phyloP scores from a whole-genome alignment of 2,797 vertebrate genomes.

The Threskiornis aethiopicus region DNA sequence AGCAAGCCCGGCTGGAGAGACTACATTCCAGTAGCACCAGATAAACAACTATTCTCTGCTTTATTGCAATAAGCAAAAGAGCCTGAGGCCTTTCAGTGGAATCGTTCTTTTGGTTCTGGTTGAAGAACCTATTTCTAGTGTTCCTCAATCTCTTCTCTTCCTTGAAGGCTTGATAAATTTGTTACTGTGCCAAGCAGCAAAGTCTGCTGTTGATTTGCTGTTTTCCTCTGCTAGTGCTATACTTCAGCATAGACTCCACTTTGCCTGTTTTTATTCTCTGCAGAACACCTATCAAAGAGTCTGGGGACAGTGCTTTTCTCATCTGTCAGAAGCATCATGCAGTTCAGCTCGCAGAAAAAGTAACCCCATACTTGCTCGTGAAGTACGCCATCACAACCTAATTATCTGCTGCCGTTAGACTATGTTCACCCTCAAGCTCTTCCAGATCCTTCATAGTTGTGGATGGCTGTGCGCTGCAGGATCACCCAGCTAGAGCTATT shows the following conservation, averaged over 20 bases:
- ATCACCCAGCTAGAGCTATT: background rate
- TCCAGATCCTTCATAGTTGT: background rate
- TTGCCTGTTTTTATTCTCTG: background rate
- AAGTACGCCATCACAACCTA: background rate
- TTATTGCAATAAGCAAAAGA: background rate
- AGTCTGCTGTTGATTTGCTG: background rate
- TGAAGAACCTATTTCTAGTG: background rate
- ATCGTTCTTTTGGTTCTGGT: background rate
- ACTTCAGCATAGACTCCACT: background rate
- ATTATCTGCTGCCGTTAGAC: background rate
- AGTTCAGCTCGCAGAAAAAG: background rate
- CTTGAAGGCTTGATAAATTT: background rate
- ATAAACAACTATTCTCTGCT: background rate
- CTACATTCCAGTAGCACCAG: constrained; percentile 13
- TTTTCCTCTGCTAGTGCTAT: background rate
- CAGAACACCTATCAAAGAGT: background rate
- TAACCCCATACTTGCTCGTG: background rate
- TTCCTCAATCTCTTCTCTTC: background rate
- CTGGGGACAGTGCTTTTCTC: background rate
- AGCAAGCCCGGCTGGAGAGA: background rate
- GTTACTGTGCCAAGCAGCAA: background rate
- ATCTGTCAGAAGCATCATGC: background rate
- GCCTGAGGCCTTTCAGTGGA: background rate
- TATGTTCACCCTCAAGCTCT: background rate
- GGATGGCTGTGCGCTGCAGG: background rate